Evolutionary conservation across 2,113 vertebrate species (phyloP), one percentile per base, ranked within the genome.

Genomic region (Isichthys henryi): DNA sequence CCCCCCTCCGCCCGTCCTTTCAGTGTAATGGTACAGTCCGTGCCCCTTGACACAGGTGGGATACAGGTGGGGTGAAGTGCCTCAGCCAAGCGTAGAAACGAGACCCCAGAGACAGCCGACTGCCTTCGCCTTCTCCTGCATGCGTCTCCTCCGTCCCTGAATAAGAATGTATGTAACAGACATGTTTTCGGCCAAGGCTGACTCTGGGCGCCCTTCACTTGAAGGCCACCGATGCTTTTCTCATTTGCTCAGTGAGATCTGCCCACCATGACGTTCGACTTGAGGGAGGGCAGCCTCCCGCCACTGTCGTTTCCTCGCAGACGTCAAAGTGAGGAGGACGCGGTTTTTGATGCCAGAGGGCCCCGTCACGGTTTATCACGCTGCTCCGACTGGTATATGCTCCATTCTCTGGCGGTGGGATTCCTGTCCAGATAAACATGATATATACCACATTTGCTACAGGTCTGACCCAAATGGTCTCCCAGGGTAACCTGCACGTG

Each of bases 171-270:
- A 90, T 92, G 86, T 89, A 90, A 85, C 95, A 95, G 94, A 94
- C 93, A 91, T 89, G 88, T 35, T 1, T 66, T 93, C 8, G 91
- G 93, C 93, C 91, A 92, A 93, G 91, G 93, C 87, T 92, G 88
- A 86, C 52, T 21, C 4, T 31, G 50, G 17, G 88, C 88, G 21
- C n/a, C n/a, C 87, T 66, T 50, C 58, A 89, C 89, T 86, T 90
- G 92, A 93, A 94, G 94, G 92, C 93, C 91, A 82, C 48, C 86
- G 84, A 93, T 94, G 95, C 93, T 95, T 94, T 92, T 93, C 88
- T 87, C 93, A 93, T 95, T 93, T 90, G 92, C 92, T 83, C 31
- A 31, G 4, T 50, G 17, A 3, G 17, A 74, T 77, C 46, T 15
- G 31, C 5, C 43, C 88, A 17, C 21, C 15, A 1, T 88, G n/a